A percentile compares a stretch with the other conserved stretches of the same genome.
These are phyloP conservation scores for Orthonyx spaldingii DNA, from an alignment of 2,113 vertebrate species.

Conservation along the genomic window DNA sequence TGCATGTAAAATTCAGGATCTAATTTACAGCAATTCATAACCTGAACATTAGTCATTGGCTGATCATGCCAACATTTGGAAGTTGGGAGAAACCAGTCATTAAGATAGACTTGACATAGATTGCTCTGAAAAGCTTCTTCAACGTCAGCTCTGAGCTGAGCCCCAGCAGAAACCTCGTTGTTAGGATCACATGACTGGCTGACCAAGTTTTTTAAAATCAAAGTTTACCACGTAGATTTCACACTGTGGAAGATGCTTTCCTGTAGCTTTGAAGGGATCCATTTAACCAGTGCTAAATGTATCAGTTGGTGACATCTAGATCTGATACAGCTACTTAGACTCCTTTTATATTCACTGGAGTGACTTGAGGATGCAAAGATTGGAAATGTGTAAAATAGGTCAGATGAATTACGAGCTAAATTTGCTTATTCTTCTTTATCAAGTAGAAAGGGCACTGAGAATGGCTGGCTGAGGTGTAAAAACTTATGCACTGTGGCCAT, in stretches of 20 bases:
- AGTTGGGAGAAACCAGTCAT: not conserved
- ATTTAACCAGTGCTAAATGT: not conserved
- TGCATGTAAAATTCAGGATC: not conserved
- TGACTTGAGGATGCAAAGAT: not conserved
- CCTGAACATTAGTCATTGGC: fast-evolving
- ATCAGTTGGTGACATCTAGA: not conserved
- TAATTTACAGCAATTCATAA: not conserved
- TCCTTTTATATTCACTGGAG: not conserved
- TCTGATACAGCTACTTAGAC: not conserved
- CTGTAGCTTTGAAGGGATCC: not conserved
- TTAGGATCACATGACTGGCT: not conserved
- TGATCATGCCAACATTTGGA: not conserved
- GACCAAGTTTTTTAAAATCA: not conserved
- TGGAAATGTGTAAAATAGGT: not conserved
- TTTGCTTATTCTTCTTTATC: not conserved
- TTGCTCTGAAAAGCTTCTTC: not conserved
- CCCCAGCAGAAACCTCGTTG: not conserved
- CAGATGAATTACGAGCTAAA: not conserved
- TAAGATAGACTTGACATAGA: not conserved
- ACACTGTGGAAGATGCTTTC: not conserved
- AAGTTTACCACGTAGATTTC: not conserved
- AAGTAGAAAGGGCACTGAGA: not conserved
- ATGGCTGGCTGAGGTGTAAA: not conserved
- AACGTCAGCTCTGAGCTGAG: not conserved
- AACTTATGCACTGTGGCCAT: not conserved